Percentiles rank a stretch among this genome's conserved stretches.
Conservation (phyloP, 2,888 invertebrate species). For the Alloscopus bannaensis region DNA sequence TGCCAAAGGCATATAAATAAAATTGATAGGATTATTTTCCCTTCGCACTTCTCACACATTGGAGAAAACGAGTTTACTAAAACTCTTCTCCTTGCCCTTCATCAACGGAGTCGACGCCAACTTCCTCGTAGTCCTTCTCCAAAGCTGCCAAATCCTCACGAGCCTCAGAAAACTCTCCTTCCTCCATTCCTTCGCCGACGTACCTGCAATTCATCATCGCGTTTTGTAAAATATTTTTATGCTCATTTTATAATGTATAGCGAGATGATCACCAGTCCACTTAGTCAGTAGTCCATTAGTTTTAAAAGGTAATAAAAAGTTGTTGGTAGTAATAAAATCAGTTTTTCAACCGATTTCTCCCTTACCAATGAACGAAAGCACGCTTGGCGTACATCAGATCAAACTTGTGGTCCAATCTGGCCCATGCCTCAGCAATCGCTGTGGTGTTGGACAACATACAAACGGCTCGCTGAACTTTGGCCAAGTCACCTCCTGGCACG, state of each 20-base stretch:
- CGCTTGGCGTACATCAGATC: conserved; percentile 98
- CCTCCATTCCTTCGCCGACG: conserved; percentile 78
- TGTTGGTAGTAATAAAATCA: no score
- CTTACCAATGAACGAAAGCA: conserved; percentile 94
- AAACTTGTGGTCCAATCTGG: conserved; percentile 95
- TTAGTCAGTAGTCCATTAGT: no score
- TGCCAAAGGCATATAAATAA: no score
- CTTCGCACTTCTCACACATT: conserved; percentile 27
- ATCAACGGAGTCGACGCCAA: conserved; percentile 46
- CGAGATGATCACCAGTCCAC: no score
- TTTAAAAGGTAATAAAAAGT: no score
- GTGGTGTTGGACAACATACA: conserved; percentile 94
- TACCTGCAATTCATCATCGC: conserved; percentile 73
- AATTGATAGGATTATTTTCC: conserved; percentile 41
- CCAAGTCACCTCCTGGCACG: conserved; percentile 76
- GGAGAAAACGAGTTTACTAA: conserved; percentile 17
- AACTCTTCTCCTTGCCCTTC: conserved; percentile 2
- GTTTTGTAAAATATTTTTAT: no score
- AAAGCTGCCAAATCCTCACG: conserved; percentile 67
- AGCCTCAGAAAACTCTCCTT: conserved; percentile 74
- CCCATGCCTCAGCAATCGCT: conserved; percentile 98
- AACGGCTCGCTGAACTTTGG: conserved; percentile 84
- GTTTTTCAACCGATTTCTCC: no score
- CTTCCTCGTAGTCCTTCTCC: conserved; percentile 67
- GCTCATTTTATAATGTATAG: no score